phyloP scores from a whole-genome alignment of 2,113 vertebrate species.

The Otocyon megalotis region DNA sequence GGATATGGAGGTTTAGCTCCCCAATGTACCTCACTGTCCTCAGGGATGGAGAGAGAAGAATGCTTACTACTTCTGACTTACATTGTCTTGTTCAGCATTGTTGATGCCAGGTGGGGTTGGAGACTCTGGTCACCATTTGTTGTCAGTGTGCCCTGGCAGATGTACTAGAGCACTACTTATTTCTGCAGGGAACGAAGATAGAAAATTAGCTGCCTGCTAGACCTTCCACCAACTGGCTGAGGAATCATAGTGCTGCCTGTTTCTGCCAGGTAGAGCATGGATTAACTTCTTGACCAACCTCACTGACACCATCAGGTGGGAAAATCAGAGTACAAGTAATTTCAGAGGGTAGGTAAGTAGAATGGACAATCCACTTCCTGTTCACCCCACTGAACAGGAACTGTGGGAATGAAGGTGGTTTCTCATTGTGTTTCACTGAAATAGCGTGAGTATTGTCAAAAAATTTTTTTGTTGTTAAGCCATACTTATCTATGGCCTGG shows the following conservation, averaged over 20 bases:
- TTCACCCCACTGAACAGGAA: background rate
- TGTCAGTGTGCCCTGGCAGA: background rate
- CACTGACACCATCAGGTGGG: background rate
- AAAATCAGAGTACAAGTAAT: background rate
- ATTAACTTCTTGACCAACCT: background rate
- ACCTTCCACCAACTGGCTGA: background rate
- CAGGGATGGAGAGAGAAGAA: background rate
- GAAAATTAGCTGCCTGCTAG: background rate
- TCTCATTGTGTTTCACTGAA: background rate
- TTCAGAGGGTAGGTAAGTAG: background rate
- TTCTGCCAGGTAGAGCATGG: background rate
- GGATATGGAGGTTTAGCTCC: background rate
- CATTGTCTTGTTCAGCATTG: background rate
- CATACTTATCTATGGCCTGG: background rate
- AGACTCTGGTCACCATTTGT: background rate
- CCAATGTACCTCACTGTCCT: background rate
- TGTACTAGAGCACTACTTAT: background rate
- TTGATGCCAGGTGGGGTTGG: background rate
- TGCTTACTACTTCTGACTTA: background rate
- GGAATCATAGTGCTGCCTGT: background rate
- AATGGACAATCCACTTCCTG: background rate
- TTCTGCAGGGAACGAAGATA: background rate
- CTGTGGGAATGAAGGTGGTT: background rate
- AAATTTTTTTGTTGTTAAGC: background rate
- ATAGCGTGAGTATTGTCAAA: background rate